Evolutionary conservation across 2,888 invertebrate species (phyloP).

Genomic region (Ypsolopha sequella): DNA sequence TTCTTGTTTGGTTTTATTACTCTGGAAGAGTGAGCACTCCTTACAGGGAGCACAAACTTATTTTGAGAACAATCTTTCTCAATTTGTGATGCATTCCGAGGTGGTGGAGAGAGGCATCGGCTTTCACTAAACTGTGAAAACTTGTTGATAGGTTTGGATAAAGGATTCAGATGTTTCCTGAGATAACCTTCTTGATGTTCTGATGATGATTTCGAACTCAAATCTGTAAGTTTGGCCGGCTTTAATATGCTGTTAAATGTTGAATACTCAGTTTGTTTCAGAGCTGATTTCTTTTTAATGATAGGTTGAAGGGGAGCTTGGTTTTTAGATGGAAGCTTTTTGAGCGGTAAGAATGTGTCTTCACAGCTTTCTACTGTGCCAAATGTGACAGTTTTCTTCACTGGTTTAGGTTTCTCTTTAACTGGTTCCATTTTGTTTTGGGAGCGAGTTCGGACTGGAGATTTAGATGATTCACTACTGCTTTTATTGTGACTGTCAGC

Average conservation of each 20-base stretch:
- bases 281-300: slow-evolving; percentile 73
- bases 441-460: slow-evolving; percentile 58
- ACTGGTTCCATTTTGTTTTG: slow-evolving; percentile 64
- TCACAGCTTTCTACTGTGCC: slow-evolving; percentile 75
- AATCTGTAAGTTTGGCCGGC: slow-evolving; percentile 73
- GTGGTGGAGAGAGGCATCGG: slow-evolving; percentile 59
- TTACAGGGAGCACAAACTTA: slow-evolving; percentile 82
- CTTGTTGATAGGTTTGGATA: slow-evolving; percentile 58
- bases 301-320: slow-evolving; percentile 73
- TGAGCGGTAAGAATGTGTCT: slow-evolving; percentile 68
- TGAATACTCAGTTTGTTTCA: slow-evolving; percentile 68
- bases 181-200: slow-evolving; percentile 62
- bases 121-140: slow-evolving; percentile 58
- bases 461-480: slow-evolving; percentile 39
- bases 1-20: slow-evolving; percentile 91
- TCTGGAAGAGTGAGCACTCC: slow-evolving; percentile 87
- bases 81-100: slow-evolving; percentile 45
- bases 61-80: slow-evolving; percentile 41
- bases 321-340: slow-evolving; percentile 69
- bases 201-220: slow-evolving; percentile 68
- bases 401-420: slow-evolving; percentile 58
- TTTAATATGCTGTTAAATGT: slow-evolving; percentile 72
- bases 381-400: slow-evolving; percentile 75
- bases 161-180: slow-evolving; percentile 56
- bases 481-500: slow-evolving; percentile 27